A percentile compares a stretch with the other conserved stretches of the same genome.
These are phyloP conservation scores for Holacanthella duospinosa DNA, from an alignment of 2,888 invertebrate species.

Conservation along the genomic window DNA sequence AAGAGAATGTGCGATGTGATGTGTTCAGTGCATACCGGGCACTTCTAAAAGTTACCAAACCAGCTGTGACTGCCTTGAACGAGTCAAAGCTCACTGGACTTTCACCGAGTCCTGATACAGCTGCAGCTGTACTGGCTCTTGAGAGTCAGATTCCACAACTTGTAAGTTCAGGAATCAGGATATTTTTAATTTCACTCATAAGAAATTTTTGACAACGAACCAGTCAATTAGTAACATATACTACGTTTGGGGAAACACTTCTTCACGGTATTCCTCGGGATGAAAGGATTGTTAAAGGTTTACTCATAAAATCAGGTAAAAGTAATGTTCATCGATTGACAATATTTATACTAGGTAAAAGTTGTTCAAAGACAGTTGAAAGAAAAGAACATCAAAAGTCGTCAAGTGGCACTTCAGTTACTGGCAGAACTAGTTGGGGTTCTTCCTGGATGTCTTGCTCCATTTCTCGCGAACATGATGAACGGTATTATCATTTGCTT, in stretches of 20 bases:
- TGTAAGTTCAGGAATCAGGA: no score
- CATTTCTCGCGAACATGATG: conserved; percentile 35
- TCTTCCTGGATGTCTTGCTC: conserved; percentile 50
- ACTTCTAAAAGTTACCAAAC: conserved; percentile 76
- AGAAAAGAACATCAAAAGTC: conserved; percentile 72
- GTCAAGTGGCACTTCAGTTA: conserved; percentile 83
- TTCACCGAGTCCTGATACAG: conserved; percentile 54
- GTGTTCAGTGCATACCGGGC: conserved; percentile 95
- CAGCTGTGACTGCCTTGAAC: conserved; percentile 47
- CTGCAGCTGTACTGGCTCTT: conserved; percentile 42
- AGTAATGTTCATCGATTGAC: not conserved
- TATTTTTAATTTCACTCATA: not conserved
- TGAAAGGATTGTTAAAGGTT: not conserved
- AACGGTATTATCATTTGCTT: conserved; percentile 58
- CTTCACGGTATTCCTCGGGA: not conserved
- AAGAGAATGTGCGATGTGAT: conserved; percentile 98
- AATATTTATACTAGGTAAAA: conserved; percentile 49
- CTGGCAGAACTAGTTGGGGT: conserved; percentile 82
- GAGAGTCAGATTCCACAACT: conserved; percentile 36
- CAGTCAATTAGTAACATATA: not conserved
- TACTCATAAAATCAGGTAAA: no score
- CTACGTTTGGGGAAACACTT: not conserved
- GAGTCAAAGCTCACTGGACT: conserved; percentile 57
- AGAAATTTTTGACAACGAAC: no score
- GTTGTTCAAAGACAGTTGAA: conserved; percentile 79